Percentiles rank a stretch among this genome's conserved stretches.
Evolutionary conservation across 2,113 vertebrate genomes (phyloP).

Genomic region (Caloenas nicobarica): DNA sequence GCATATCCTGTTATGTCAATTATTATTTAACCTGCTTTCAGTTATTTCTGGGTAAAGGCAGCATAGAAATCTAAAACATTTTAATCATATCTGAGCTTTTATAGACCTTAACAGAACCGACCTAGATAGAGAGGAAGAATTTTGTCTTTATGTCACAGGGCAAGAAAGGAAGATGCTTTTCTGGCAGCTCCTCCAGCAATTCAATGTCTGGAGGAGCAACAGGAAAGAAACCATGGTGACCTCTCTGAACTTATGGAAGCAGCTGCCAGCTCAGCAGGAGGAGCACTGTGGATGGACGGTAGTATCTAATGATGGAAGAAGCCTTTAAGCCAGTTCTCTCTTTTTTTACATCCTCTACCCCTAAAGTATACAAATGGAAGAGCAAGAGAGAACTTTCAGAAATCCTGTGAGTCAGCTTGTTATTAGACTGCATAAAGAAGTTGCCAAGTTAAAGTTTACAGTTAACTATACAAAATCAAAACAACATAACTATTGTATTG

Average conservation of each 20-base stretch:
- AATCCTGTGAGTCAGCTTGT: not conserved
- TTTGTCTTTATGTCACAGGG: not conserved
- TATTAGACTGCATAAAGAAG: not conserved
- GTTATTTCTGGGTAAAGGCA: not conserved
- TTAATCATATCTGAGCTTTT: not conserved
- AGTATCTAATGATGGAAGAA: not conserved
- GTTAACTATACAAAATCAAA: conserved; percentile 7
- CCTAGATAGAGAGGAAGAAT: not conserved
- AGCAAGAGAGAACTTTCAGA: not conserved
- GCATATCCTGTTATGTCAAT: not conserved
- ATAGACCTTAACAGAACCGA: not conserved
- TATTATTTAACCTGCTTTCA: not conserved
- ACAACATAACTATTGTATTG: not conserved
- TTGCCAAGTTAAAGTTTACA: not conserved
- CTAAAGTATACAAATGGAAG: not conserved
- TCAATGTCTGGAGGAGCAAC: conserved; percentile 63
- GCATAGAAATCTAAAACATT: not conserved
- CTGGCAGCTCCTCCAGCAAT: not conserved
- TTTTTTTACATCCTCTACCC: not conserved
- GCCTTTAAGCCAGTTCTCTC: not conserved
- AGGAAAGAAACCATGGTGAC: conserved; percentile 62
- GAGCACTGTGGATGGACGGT: not conserved
- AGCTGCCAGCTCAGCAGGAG: conserved; percentile 64
- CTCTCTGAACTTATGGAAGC: conserved; percentile 51
- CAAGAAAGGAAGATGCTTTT: conserved; percentile 56